Percentiles rank a stretch among this genome's conserved stretches.
Evolutionary conservation across 2,888 invertebrate genomes (phyloP).

Genomic region (Aphidoletes aphidimyza): DNA sequence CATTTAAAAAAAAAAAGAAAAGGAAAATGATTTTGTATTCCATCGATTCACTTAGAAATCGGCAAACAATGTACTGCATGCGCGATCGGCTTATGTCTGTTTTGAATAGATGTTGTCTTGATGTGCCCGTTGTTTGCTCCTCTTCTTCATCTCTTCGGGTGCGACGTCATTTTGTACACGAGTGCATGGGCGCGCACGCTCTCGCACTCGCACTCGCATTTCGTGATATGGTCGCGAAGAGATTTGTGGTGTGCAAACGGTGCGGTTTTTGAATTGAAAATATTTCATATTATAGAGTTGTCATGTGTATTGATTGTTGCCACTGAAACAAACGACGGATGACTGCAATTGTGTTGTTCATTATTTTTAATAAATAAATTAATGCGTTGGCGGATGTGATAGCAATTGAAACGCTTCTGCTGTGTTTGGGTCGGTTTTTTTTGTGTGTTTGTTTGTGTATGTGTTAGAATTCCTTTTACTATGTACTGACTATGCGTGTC

Average conservation of each 20-base stretch:
- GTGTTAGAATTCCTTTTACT: background rate
- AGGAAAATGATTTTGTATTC: background rate
- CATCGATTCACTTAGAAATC: conserved; percentile 19
- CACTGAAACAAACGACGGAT: conserved; percentile 16
- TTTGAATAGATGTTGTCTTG: background rate
- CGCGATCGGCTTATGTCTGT: background rate
- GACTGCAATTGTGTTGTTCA: conserved; percentile 31
- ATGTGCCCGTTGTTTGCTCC: background rate
- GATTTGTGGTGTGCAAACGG: no score
- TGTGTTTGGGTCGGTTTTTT: background rate
- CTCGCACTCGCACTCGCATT: background rate
- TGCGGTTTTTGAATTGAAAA: no score
- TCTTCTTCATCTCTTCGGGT: background rate
- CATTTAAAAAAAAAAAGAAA: no score
- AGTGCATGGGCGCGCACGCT: background rate
- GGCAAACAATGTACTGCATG: background rate
- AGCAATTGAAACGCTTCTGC: conserved; percentile 9
- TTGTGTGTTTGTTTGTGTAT: background rate
- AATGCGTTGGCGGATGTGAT: background rate
- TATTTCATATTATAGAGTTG: conserved; percentile 20
- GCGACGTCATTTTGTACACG: background rate
- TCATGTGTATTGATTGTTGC: conserved; percentile 4
- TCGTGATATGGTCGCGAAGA: background rate
- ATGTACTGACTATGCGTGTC: no score
- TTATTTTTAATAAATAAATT: conserved; percentile 26